phyloP scores from a whole-genome alignment of 2,113 vertebrate genomes.

The Daubentonia madagascariensis region DNA sequence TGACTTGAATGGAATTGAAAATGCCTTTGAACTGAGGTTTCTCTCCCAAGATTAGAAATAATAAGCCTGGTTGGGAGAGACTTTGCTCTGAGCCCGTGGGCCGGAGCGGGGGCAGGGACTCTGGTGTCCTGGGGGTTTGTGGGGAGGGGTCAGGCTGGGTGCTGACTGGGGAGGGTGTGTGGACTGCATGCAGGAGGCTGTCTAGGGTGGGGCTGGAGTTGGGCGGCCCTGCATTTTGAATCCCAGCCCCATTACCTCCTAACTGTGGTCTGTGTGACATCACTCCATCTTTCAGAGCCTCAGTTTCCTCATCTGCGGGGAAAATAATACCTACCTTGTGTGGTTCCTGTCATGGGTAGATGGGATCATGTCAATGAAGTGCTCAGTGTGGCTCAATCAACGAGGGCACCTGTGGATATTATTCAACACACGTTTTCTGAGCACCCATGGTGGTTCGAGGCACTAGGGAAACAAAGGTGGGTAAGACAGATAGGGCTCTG shows the following conservation, averaged over 20 bases:
- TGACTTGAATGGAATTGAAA: conserved; percentile 62
- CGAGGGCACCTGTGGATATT: neutral
- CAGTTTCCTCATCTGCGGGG: neutral
- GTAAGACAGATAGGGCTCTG: neutral
- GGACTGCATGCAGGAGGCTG: neutral
- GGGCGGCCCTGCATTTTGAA: neutral
- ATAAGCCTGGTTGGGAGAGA: conserved; percentile 29
- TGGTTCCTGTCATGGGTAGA: neutral
- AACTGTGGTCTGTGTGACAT: neutral
- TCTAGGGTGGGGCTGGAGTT: neutral
- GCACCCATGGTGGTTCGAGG: neutral
- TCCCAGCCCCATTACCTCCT: neutral
- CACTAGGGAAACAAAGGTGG: neutral
- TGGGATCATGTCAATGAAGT: neutral
- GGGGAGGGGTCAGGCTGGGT: neutral
- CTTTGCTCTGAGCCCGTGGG: conserved; percentile 6
- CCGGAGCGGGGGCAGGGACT: neutral
- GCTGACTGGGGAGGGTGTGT: neutral
- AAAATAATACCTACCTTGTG: neutral
- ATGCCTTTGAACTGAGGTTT: conserved; percentile 60
- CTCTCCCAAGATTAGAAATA: conserved; percentile 55
- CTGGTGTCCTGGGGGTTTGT: neutral
- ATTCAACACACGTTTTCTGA: neutral
- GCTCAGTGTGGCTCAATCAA: neutral
- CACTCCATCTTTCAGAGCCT: neutral